These are phyloP conservation scores for Mormyrus iriodes DNA, from an alignment of 2,113 vertebrate genomes.

Conservation along the genomic window DNA sequence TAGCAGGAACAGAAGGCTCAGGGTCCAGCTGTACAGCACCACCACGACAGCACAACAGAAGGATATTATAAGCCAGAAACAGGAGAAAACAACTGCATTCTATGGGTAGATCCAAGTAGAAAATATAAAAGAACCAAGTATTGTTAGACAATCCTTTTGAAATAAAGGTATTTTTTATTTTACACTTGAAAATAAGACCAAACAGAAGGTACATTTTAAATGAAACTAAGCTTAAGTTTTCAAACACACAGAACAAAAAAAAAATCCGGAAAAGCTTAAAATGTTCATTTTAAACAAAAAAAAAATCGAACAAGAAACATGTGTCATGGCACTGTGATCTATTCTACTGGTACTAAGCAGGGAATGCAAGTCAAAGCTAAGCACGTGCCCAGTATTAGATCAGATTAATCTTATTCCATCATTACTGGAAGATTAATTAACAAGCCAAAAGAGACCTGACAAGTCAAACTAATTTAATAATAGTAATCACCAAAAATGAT, in stretches of 20 bases:
- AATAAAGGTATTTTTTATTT: background rate
- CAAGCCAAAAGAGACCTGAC: background rate
- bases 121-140: background rate
- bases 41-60: background rate
- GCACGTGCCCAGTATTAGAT: background rate
- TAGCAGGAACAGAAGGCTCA: background rate
- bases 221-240: background rate
- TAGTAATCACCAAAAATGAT: background rate
- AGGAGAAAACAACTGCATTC: background rate
- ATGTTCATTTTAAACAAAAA: background rate
- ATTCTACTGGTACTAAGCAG: background rate
- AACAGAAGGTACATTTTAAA: background rate
- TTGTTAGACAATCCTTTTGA: background rate
- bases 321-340: background rate
- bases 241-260: background rate
- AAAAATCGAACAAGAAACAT: background rate
- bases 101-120: background rate
- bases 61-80: background rate
- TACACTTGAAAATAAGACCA: background rate
- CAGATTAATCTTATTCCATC: background rate
- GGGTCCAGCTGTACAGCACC: background rate
- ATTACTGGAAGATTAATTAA: constrained; percentile 3
- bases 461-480: background rate
- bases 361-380: background rate
- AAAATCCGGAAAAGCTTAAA: background rate